Evolutionary conservation across 2,797 vertebrate genomes (phyloP), one percentile per base, ranked within the genome.

Genomic region (Parauchenoglanis punctatus): DNA sequence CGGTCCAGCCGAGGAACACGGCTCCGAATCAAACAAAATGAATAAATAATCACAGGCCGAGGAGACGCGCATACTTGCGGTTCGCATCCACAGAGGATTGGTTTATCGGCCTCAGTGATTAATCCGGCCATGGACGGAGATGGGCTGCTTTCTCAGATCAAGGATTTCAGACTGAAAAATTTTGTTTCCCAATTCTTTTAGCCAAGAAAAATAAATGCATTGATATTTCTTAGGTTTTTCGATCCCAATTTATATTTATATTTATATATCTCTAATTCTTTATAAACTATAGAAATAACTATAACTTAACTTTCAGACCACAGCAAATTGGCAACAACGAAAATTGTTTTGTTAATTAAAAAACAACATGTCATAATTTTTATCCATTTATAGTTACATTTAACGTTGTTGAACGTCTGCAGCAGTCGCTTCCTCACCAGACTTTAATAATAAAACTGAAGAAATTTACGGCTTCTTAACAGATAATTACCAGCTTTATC

Each of bases 41-140:
- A 96, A 95, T 95, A 95, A 96, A 95, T 95, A 95, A 95, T 96
- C 92, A 94, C 91, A 93, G 93, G 92, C 94, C 93, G 94, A 95
- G 94, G 78, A 94, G 94, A 92, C 94, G 93, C 95, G 95, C 93
- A 95, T 95, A 95, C 93, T 95, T 94, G 95, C 90, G 94, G 94
- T 94, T 93, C 93, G 91, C 92, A 25, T 81, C 78, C 78, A 44
- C 56, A 61, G 78, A 95, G 94, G 93, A 95, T 95, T 94, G 94
- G 93, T 94, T 95, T 94, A 94, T 94, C 92, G 93, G 93, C 92
- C 92, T 93, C 88, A 93, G 94, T 92, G 93, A 95, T 95, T 94
- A 94, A 93, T 93, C 93, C 94, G 92, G 91, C 93, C 92, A 92
- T 93, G 92, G 90, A 93, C 90, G 92, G 93, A 61, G 59, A 49